Base-by-base conservation (phyloP, 2,888 invertebrate species). In the Pachycephus smyrnensis region DNA sequence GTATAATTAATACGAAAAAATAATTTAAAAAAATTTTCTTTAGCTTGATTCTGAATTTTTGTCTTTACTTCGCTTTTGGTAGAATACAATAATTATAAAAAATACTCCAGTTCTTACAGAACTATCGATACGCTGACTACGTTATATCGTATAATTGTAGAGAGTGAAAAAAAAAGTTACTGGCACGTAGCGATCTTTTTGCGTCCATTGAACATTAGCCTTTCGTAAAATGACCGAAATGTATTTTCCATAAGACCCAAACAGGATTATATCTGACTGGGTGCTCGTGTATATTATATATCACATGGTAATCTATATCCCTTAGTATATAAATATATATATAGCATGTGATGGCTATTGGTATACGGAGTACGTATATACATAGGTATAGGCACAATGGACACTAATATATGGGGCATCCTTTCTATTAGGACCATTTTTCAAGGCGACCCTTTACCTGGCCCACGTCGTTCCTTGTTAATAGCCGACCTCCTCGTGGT, bases 371-470 rank as follows among this genome's bases (percentile, higher is more conserved):
- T 68, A 55, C 68, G 33, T 31, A 77, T 73, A 74, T 33, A 30
- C 74, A 23, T 30, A 33, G 40, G 33, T 75, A 35, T 74, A 40
- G 75, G 81, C 80, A 84, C 83, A 83, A 85, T 85, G 83, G 82
- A 82, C 82, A 84, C 85, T 85, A 85, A 86, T 85, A 86, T 86
- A 84, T 84, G 85, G 84, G 84, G 69, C 82, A 81, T 79, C 79
- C 79, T 80, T 81, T 82, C 78, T 81, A 82, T 84, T 80, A 78
- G 68, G 75, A 73, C 76, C 79, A 81, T 80, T 82, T 81, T 84
- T 83, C 82, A 83, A 78, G 71, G 77, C 80, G 73, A 79, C 79
- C 80, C 80, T 69, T 80, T 80, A 77, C 81, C 80, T 81, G 80
- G 71, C 12, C 55, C 71, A 32, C 73, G 36, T 69, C 78, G 73